These are phyloP conservation scores for Anticlea derivata DNA, from an alignment of 2,888 invertebrate genomes.

Conservation along the genomic window DNA sequence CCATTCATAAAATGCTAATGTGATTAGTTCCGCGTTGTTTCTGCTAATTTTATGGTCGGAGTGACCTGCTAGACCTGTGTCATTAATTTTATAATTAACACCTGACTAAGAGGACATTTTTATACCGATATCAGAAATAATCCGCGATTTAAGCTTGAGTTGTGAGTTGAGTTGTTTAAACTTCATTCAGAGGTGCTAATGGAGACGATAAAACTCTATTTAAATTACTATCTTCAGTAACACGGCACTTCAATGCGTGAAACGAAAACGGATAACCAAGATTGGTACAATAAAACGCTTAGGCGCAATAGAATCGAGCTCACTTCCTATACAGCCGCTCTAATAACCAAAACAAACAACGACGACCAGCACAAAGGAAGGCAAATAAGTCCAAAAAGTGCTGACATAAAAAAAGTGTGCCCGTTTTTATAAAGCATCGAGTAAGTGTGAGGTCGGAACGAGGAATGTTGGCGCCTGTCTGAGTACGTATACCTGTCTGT, in stretches of 20 bases:
- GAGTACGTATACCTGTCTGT: slow-evolving; percentile 83
- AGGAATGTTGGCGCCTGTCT: slow-evolving; percentile 84
- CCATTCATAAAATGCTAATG: slow-evolving; percentile 76
- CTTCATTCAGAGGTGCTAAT: slow-evolving; percentile 59
- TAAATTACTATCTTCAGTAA: slow-evolving; percentile 50
- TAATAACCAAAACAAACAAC: slow-evolving; percentile 83
- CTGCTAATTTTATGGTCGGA: slow-evolving; percentile 66
- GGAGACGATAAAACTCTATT: slow-evolving; percentile 55
- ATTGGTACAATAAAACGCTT: slow-evolving; percentile 83
- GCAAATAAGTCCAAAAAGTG: slow-evolving; percentile 81
- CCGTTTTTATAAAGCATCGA: slow-evolving; percentile 79
- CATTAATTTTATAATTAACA: slow-evolving; percentile 68
- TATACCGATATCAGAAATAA: neutral
- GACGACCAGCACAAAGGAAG: slow-evolving; percentile 74
- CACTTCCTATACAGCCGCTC: slow-evolving; percentile 80
- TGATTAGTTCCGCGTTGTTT: slow-evolving; percentile 67
- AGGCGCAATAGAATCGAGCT: slow-evolving; percentile 76
- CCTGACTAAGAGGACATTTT: slow-evolving; percentile 51
- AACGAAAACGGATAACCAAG: slow-evolving; percentile 73
- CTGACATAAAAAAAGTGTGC: slow-evolving; percentile 80
- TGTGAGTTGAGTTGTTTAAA: too few relatives aligned
- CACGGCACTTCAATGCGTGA: slow-evolving; percentile 47
- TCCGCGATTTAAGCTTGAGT: slow-evolving; percentile 31
- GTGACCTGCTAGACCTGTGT: slow-evolving; percentile 53
- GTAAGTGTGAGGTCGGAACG: slow-evolving; percentile 82